Conservation (phyloP, 2,797 vertebrate species). For the Enteromius anoplus region DNA sequence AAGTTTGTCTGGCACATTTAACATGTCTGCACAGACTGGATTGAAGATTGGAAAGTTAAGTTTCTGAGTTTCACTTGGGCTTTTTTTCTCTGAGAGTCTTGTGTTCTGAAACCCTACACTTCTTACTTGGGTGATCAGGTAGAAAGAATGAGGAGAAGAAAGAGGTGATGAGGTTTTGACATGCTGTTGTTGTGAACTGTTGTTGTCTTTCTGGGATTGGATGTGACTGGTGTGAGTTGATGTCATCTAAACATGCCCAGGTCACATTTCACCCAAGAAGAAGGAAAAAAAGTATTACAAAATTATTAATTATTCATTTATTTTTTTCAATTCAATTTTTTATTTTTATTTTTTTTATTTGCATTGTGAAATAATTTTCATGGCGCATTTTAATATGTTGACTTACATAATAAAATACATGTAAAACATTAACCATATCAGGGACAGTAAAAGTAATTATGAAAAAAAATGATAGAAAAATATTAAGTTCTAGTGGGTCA, state of each 20-base stretch:
- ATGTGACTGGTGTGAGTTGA: background rate
- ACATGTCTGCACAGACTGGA: background rate
- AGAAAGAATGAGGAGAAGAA: background rate
- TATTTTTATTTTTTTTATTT: background rate
- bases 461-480: background rate
- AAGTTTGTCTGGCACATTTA: background rate
- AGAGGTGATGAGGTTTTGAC: slow-evolving; percentile 7
- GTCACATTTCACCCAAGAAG: background rate
- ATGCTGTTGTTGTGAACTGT: background rate
- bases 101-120: slow-evolving; percentile 48
- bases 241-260: background rate
- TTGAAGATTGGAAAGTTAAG: slow-evolving; percentile 9
- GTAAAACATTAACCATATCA: background rate
- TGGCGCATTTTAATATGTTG: background rate
- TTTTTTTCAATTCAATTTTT: background rate
- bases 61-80: slow-evolving; percentile 22
- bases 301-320: background rate
- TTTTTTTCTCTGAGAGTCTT: slow-evolving; percentile 35
- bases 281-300: too few relatives aligned
- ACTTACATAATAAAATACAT: background rate
- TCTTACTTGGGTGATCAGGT: slow-evolving; percentile 26
- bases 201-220: background rate
- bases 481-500: background rate
- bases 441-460: background rate
- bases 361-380: background rate